These are phyloP conservation scores for Acromyrmex heyeri DNA, from an alignment of 1,140 invertebrate species.

Conservation along the genomic window DNA sequence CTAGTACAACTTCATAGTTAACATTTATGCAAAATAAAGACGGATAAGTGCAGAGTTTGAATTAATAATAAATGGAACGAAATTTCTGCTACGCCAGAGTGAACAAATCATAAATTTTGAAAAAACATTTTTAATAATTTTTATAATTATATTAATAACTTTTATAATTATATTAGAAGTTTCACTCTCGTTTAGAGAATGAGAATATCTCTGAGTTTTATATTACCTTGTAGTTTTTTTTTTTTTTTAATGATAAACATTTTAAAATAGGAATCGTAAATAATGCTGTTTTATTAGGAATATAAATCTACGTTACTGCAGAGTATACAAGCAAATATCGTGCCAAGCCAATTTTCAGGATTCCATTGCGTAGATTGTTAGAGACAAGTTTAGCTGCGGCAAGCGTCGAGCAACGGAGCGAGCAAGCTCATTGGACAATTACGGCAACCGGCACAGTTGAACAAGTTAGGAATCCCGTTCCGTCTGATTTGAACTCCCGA, in stretches of 20 bases:
- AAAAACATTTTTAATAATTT: not conserved
- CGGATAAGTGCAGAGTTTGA: not conserved
- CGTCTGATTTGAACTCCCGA: slow-evolving; percentile 54
- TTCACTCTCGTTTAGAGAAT: not conserved
- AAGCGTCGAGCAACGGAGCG: not conserved
- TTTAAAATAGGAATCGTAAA: not conserved
- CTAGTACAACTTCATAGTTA: not conserved
- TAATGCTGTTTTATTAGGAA: slow-evolving; percentile 12
- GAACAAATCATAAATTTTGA: not conserved
- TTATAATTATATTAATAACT: not conserved
- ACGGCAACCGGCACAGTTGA: not conserved
- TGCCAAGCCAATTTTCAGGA: slow-evolving; percentile 15
- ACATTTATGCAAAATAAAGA: slow-evolving; percentile 8
- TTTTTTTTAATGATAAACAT: not conserved
- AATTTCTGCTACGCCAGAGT: not conserved
- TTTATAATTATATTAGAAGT: slow-evolving; percentile 1
- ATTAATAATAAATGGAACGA: not conserved
- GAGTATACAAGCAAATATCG: not conserved
- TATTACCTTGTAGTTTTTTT: not conserved
- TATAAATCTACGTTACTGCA: not conserved
- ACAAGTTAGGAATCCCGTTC: slow-evolving; percentile 40
- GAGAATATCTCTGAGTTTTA: not conserved
- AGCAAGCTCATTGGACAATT: slow-evolving; percentile 12
- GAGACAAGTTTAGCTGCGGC: not conserved
- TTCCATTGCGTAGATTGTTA: slow-evolving; percentile 1